Conservation (phyloP, 2,888 invertebrate genomes). For the Prosapia bicincta region DNA sequence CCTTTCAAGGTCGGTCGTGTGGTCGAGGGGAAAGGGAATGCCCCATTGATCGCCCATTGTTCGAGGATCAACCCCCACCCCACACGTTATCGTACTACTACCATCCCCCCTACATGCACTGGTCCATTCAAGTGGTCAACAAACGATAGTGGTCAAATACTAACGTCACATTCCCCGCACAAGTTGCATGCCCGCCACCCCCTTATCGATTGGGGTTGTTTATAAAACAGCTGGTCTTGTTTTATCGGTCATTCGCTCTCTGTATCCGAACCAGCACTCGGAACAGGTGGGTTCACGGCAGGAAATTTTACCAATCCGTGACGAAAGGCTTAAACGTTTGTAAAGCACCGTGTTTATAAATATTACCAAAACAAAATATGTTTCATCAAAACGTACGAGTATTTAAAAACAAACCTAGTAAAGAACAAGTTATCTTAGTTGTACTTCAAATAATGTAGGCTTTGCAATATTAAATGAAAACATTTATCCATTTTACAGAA, state of each 20-base stretch:
- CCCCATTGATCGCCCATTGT: slow-evolving; percentile 10
- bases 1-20: not conserved
- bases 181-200: not conserved
- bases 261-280: no score
- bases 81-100: slow-evolving; percentile 14
- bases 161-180: not conserved
- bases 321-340: no score
- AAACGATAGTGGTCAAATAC: slow-evolving; percentile 2
- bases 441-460: no score
- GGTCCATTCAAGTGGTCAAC: slow-evolving; percentile 2
- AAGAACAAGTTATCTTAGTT: no score
- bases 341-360: no score
- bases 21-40: not conserved
- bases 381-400: no score
- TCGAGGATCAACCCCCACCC: not conserved
- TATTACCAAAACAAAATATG: no score
- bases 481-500: no score
- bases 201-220: not conserved
- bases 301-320: no score
- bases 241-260: not conserved
- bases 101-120: slow-evolving; percentile 7
- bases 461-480: no score
- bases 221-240: not conserved
- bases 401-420: no score
- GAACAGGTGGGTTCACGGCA: no score